Percentiles rank a stretch among this genome's conserved stretches.
These are phyloP conservation scores for Embidobia sp. DNA, from an alignment of 2,888 invertebrate genomes.

Conservation along the genomic window DNA sequence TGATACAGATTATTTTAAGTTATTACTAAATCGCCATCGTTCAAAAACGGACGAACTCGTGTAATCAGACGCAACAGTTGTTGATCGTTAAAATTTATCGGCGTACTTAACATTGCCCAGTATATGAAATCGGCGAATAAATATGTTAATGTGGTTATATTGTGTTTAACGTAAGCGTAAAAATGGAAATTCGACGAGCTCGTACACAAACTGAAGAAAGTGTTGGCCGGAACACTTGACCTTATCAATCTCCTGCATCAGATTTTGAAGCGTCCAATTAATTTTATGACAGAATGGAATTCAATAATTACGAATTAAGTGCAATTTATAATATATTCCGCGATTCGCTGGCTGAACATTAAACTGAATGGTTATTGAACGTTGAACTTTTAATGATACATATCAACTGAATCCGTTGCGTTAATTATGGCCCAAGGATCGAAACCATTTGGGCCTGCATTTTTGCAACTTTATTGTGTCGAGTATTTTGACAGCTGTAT, in stretches of 20 bases:
- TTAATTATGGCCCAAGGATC: background rate
- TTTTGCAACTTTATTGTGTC: conserved; percentile 21
- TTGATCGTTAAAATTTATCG: conserved; percentile 8
- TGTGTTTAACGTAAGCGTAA: conserved; percentile 7
- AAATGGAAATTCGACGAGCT: conserved; percentile 16
- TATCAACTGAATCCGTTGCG: conserved; percentile 12
- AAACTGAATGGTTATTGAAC: conserved; percentile 35
- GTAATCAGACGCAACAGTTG: background rate
- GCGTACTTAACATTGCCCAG: background rate
- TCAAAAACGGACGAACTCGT: background rate
- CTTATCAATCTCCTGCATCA: conserved; percentile 41
- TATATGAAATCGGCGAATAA: conserved; percentile 22
- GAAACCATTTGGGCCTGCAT: background rate
- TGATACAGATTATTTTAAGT: background rate
- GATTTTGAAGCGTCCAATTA: conserved; percentile 31
- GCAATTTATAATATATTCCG: conserved; percentile 49
- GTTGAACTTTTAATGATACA: conserved; percentile 35
- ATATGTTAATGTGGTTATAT: conserved; percentile 23
- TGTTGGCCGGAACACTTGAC: conserved; percentile 17
- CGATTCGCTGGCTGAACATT: conserved; percentile 8
- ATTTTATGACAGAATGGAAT: conserved; percentile 34
- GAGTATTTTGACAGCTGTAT: conserved; percentile 18
- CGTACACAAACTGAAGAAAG: conserved; percentile 14
- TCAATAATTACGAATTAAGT: conserved; percentile 46
- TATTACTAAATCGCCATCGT: background rate